These are phyloP conservation scores for Sialia sialis DNA, from an alignment of 2,113 vertebrate species.

Conservation along the genomic window DNA sequence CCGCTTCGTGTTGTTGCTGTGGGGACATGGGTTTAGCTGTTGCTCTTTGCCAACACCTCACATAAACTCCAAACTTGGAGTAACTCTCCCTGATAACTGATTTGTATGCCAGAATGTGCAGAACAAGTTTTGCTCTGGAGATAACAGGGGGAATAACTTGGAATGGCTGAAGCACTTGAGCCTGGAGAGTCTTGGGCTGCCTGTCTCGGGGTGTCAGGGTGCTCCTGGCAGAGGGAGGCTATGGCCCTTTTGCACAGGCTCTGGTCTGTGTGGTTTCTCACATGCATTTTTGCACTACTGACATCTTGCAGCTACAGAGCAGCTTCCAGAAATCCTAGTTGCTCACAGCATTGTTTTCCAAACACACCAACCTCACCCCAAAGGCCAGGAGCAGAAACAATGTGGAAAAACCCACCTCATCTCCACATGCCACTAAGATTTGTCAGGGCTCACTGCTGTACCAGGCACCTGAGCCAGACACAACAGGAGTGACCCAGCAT, in stretches of 20 bases:
- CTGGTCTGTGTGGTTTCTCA: neutral
- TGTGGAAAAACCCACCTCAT: neutral
- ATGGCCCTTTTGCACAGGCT: neutral
- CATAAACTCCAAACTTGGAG: neutral
- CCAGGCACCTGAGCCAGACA: neutral
- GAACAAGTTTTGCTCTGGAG: neutral
- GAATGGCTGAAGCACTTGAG: neutral
- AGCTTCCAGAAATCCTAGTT: neutral
- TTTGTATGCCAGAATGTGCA: neutral
- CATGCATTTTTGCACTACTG: neutral
- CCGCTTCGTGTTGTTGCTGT: neutral
- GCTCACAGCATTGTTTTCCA: neutral
- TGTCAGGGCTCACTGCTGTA: neutral
- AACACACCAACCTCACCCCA: neutral
- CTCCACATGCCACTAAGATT: neutral
- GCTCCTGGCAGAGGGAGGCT: neutral
- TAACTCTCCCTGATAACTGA: neutral
- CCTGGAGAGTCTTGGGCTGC: neutral
- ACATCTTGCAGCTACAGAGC: neutral
- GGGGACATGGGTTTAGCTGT: neutral
- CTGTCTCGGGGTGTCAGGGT: neutral
- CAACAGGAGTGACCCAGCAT: neutral
- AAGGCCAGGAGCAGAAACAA: neutral
- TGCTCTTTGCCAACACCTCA: neutral
- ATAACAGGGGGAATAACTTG: neutral